A percentile compares a stretch with the other conserved stretches of the same genome.
phyloP scores from a whole-genome alignment of 1,140 invertebrate species.

The Brachionus plicatilis region DNA sequence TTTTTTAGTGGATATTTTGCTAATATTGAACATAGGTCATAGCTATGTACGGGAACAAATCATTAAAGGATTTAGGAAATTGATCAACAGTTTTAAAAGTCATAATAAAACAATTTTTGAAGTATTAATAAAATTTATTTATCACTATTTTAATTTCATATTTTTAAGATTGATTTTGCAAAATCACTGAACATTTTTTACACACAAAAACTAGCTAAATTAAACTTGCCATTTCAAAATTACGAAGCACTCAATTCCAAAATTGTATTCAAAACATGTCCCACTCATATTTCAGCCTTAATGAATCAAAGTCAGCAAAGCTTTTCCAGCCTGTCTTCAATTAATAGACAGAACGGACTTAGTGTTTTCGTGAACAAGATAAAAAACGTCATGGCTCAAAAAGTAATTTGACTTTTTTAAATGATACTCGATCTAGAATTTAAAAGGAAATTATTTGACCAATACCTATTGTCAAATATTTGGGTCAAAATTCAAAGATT shows the following conservation, averaged over 20 bases:
- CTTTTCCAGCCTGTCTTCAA: neutral
- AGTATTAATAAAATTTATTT: neutral
- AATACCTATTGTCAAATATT: neutral
- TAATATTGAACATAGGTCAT: neutral
- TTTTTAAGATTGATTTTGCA: neutral
- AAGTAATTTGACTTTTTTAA: neutral
- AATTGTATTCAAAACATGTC: neutral
- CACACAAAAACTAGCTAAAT: neutral
- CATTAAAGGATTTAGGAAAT: neutral
- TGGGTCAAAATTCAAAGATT: neutral
- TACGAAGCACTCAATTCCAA: neutral
- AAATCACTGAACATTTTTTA: neutral
- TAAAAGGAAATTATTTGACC: neutral
- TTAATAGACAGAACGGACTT: neutral
- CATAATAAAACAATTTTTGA: constrained; percentile 1
- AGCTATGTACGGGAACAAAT: neutral
- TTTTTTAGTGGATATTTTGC: neutral
- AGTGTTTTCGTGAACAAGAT: neutral
- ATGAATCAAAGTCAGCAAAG: neutral
- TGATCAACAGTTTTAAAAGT: neutral
- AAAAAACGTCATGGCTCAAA: neutral
- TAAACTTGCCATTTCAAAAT: neutral
- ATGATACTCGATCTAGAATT: neutral
- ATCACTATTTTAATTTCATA: neutral
- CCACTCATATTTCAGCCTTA: neutral